These are phyloP conservation scores for Coregonus sp. DNA, from an alignment of 2,797 vertebrate genomes.

Conservation along the genomic window DNA sequence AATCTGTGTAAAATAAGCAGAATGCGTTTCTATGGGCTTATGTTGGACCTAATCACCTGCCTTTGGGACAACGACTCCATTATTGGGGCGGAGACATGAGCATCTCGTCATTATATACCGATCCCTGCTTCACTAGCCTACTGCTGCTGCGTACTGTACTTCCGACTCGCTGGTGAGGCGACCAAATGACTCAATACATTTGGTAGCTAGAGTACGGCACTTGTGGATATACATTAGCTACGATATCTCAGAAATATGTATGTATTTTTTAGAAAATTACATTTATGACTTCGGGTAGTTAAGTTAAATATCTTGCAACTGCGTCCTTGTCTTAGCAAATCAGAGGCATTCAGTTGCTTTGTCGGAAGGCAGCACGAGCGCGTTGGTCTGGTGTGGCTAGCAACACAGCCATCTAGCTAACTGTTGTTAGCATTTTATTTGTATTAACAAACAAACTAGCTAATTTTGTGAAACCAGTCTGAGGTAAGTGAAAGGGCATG, in stretches of 20 bases:
- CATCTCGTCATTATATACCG: no score
- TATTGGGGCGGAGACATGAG: no score
- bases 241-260: conserved; percentile 3
- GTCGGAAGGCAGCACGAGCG: background rate
- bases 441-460: background rate
- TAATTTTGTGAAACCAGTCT: conserved; percentile 7
- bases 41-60: no score
- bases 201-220: background rate
- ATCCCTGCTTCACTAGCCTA: background rate
- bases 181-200: conserved; percentile 3
- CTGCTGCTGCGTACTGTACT: background rate
- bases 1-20: background rate
- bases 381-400: background rate
- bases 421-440: background rate
- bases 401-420: background rate
- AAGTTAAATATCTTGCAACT: background rate
- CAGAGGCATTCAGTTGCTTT: background rate
- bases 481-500: conserved; percentile 2
- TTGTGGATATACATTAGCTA: background rate
- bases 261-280: background rate
- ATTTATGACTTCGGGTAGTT: background rate
- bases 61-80: no score
- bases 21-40: no score
- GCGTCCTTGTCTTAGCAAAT: background rate
- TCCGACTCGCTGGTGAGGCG: background rate